Conservation (phyloP, 2,113 vertebrate genomes). For the Lampris incognitus region DNA sequence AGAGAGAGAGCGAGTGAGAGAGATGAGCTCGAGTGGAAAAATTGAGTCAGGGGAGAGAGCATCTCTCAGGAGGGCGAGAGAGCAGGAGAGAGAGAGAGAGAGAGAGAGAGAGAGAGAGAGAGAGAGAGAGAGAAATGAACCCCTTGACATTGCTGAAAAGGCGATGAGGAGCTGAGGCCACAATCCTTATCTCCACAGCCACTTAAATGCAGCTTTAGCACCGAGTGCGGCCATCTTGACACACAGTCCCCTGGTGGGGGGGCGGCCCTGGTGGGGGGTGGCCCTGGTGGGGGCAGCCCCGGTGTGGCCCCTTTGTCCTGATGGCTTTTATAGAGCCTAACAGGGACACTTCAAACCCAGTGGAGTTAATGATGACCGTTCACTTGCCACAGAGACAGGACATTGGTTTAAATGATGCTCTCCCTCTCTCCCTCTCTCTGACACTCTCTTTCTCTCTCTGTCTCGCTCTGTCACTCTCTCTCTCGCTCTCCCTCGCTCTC, state of each 20-base stretch:
- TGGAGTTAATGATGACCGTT: neutral
- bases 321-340: constrained; percentile 5
- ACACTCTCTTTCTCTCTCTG: neutral
- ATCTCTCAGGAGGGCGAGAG: neutral
- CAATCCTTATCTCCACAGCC: neutral
- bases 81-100: neutral
- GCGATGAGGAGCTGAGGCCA: constrained; percentile 5
- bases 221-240: neutral
- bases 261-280: no score
- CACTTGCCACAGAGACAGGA: neutral
- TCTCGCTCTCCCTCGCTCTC: no score
- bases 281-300: no score
- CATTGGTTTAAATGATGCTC: neutral
- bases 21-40: constrained; percentile 43
- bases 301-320: neutral
- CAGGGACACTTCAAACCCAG: neutral
- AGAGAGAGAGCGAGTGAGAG: neutral
- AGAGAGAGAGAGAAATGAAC: constrained; percentile 35
- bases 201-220: neutral
- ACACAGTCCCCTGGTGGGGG: constrained; percentile 6
- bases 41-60: constrained; percentile 7
- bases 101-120: constrained; percentile 6
- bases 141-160: constrained; percentile 43
- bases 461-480: no score
- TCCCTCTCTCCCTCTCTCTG: neutral